Evolutionary conservation across 1,140 invertebrate species (phyloP).

Genomic region (Marisa cornuarietis): DNA sequence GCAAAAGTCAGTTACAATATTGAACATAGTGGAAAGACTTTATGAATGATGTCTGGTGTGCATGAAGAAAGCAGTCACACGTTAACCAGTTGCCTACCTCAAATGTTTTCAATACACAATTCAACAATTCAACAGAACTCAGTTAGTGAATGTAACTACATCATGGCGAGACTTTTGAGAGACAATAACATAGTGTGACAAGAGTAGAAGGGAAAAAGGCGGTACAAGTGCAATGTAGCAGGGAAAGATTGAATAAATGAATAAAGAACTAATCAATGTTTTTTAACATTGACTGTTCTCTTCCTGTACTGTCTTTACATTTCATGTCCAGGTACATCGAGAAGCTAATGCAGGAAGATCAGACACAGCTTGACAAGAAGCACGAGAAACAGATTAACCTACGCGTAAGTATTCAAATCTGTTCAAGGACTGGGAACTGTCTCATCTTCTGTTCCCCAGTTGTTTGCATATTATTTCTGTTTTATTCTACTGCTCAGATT

Average conservation of each 20-base stretch:
- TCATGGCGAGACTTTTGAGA: not conserved
- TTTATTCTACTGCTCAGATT: not conserved
- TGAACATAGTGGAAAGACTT: too few relatives aligned
- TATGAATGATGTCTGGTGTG: too few relatives aligned
- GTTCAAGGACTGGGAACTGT: not conserved
- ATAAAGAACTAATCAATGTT: too few relatives aligned
- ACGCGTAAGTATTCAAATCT: conserved; percentile 42
- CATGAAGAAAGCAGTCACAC: too few relatives aligned
- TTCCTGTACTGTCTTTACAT: not conserved
- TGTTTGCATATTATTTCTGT: not conserved
- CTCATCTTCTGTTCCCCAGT: not conserved
- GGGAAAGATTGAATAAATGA: too few relatives aligned
- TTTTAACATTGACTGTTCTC: too few relatives aligned
- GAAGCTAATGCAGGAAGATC: conserved; percentile 64
- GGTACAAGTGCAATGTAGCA: not conserved
- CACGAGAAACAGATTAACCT: conserved; percentile 55
- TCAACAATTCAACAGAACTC: too few relatives aligned
- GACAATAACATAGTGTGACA: not conserved
- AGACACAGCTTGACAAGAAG: conserved; percentile 52
- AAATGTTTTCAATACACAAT: not conserved
- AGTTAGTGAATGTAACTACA: not conserved
- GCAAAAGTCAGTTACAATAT: conserved; percentile 52
- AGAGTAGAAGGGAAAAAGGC: not conserved
- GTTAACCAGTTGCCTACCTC: not conserved
- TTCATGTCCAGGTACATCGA: conserved; percentile 50